phyloP scores from a whole-genome alignment of 2,888 invertebrate genomes.

The Metacarcinus magister region DNA sequence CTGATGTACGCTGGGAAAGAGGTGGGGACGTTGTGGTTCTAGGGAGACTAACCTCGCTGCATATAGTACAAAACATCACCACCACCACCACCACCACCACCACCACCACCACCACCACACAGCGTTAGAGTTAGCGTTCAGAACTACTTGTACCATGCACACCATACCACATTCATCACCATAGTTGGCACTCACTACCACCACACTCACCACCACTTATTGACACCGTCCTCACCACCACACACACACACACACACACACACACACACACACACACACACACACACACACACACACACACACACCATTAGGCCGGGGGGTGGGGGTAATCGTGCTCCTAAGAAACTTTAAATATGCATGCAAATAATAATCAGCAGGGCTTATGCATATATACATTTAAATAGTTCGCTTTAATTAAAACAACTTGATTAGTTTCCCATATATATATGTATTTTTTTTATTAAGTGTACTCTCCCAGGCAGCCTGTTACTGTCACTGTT shows the following conservation, averaged over 20 bases:
- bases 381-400: background rate
- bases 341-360: background rate
- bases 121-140: background rate
- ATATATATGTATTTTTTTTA: background rate
- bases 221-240: background rate
- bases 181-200: background rate
- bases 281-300: background rate
- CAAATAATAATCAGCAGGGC: background rate
- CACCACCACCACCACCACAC: background rate
- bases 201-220: background rate
- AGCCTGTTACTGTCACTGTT: background rate
- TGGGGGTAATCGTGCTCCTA: background rate
- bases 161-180: background rate
- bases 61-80: background rate
- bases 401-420: background rate
- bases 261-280: background rate
- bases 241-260: background rate
- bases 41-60: background rate
- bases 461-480: background rate
- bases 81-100: background rate
- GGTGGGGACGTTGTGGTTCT: background rate
- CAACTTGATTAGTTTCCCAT: background rate
- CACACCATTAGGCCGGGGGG: background rate
- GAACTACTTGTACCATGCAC: too few relatives aligned
- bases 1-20: background rate